These are phyloP conservation scores for Globodera rostochiensis DNA, from an alignment of 1,140 invertebrate genomes.

Conservation along the genomic window DNA sequence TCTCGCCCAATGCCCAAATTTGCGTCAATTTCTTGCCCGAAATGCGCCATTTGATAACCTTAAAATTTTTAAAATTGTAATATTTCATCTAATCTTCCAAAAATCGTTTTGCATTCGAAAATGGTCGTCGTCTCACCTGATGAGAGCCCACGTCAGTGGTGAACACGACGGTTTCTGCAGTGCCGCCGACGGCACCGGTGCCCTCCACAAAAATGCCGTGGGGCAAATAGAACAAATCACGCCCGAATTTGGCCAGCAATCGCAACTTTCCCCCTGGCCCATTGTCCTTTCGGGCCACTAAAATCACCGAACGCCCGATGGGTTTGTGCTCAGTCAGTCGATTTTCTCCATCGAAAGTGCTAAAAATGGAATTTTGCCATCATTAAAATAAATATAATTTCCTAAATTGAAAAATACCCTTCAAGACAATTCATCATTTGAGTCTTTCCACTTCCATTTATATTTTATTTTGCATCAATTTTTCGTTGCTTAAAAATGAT, in stretches of 20 bases:
- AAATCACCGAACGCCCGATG: conserved; percentile 76
- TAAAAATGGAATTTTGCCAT: conserved; percentile 45
- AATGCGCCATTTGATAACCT: conserved; percentile 21
- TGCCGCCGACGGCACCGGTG: conserved; percentile 71
- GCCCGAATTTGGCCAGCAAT: conserved; percentile 44
- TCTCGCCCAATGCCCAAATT: conserved; percentile 69
- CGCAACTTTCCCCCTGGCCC: conserved; percentile 27
- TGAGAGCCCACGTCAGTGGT: conserved; percentile 89
- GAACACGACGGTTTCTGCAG: conserved; percentile 71
- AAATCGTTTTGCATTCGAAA: conserved; percentile 16
- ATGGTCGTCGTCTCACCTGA: conserved; percentile 74
- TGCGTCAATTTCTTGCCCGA: conserved; percentile 54
- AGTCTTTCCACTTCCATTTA: conserved; percentile 24
- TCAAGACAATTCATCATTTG: too few relatives aligned
- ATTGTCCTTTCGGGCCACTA: conserved; percentile 58
- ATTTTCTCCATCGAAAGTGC: conserved; percentile 75
- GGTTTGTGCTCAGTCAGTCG: conserved; percentile 72
- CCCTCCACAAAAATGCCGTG: conserved; percentile 86
- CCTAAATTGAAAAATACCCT: too few relatives aligned
- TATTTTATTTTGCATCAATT: conserved; percentile 8
- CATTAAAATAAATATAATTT: not conserved
- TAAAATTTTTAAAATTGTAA: conserved; percentile 32
- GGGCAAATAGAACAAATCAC: conserved; percentile 82
- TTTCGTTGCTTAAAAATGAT: too few relatives aligned
- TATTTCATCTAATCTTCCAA: not conserved